phyloP scores from a whole-genome alignment of 2,888 invertebrate species.

The Tromatobia lineatoria region DNA sequence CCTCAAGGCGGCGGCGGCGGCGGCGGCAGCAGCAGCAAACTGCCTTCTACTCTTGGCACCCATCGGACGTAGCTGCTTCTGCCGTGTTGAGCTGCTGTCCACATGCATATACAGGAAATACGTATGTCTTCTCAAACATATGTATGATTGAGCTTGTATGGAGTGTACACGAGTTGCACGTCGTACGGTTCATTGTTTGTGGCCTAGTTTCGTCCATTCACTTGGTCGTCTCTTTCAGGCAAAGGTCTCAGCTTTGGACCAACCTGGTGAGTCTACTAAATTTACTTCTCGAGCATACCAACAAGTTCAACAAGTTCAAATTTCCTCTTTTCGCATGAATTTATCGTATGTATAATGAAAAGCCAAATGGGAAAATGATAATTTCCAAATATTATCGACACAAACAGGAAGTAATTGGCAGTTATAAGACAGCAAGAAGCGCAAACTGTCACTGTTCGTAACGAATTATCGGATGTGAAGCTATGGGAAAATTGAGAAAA shows the following conservation, averaged over 20 bases:
- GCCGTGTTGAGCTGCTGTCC: slow-evolving; percentile 34
- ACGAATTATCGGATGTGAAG: too few species aligned
- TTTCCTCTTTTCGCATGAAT: not conserved
- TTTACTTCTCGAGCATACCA: slow-evolving; percentile 37
- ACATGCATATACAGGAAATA: slow-evolving; percentile 10
- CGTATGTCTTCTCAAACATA: slow-evolving; percentile 5
- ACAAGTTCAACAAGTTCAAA: slow-evolving; percentile 27
- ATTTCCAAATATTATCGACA: too few species aligned
- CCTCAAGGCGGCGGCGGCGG: slow-evolving; percentile 50
- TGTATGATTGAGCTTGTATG: slow-evolving; percentile 29
- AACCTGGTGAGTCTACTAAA: slow-evolving; percentile 35
- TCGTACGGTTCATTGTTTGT: slow-evolving; percentile 77
- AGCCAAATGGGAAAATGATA: too few species aligned
- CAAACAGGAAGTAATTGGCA: too few species aligned
- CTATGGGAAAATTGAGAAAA: too few species aligned
- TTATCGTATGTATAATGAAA: too few species aligned
- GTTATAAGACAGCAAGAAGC: too few species aligned
- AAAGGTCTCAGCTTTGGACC: slow-evolving; percentile 62
- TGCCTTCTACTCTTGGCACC: slow-evolving; percentile 53
- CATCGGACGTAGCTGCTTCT: slow-evolving; percentile 55
- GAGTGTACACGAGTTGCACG: slow-evolving; percentile 67
- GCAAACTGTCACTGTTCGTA: too few species aligned
- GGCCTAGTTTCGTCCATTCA: slow-evolving; percentile 80
- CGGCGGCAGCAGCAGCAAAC: too few species aligned
- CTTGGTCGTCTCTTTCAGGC: slow-evolving; percentile 55